phyloP scores from a whole-genome alignment of 2,113 vertebrate genomes.

The Aleadryas rufinucha region DNA sequence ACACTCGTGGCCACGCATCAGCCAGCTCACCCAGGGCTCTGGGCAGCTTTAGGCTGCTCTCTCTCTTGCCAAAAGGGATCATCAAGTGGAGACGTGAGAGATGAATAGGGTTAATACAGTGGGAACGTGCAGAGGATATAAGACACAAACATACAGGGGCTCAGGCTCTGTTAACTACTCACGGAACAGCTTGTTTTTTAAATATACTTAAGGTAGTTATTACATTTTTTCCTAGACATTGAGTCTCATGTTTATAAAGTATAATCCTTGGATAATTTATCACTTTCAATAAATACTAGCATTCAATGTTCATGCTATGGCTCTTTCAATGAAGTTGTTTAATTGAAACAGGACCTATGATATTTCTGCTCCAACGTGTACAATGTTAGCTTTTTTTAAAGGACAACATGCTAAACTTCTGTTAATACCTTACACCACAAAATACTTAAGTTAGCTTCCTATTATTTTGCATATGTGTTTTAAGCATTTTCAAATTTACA shows the following conservation, averaged over 20 bases:
- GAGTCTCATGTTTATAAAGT: neutral
- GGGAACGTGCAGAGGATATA: neutral
- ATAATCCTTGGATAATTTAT: constrained; percentile 31
- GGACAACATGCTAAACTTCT: neutral
- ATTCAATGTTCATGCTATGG: neutral
- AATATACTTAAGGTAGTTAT: neutral
- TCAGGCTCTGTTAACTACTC: neutral
- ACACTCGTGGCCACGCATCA: rapidly evolving
- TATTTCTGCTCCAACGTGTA: neutral
- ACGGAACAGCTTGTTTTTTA: neutral
- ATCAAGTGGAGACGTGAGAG: neutral
- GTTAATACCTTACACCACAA: neutral
- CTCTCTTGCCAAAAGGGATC: neutral
- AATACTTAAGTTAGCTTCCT: neutral
- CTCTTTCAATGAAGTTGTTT: neutral
- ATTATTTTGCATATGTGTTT: neutral
- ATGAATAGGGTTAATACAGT: neutral
- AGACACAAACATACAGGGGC: neutral
- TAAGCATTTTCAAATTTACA: neutral
- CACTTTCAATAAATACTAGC: constrained; percentile 18
- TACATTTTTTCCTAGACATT: neutral
- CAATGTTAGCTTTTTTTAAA: neutral
- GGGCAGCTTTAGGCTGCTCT: neutral
- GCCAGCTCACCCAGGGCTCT: neutral
- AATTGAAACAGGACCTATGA: neutral